Evolutionary conservation across 2,888 invertebrate species (phyloP), one percentile per base, ranked within the genome.

Genomic region (Rhorus exstirpatorius): DNA sequence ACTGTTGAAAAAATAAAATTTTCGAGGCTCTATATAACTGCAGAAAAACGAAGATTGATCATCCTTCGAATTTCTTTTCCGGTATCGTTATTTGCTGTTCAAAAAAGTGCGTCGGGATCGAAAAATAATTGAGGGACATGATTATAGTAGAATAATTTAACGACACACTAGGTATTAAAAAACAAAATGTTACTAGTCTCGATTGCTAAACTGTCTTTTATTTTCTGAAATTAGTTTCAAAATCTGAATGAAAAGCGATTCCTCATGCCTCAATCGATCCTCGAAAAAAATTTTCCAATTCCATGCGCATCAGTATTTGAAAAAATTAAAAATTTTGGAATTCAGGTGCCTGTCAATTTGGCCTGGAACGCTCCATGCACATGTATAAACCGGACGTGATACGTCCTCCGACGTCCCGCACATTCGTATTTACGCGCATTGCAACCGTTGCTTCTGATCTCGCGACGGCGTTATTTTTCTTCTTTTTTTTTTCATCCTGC

Each of bases 351-450:
- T 8, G 53, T 44, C 7, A 10, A 55, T 70, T 44, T 58, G 17
- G 31, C 31, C 46, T 71, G 58, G 21, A 71, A 46, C 14, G 24
- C 31, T 3, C 17, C 24, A 10, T 44, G 31, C 17, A 55, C 41
- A 65, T 41, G 46, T 41, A 65, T 10, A 65, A 19, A 60, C 74
- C 74, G 74, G 74, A 80, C 55, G 53, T 26, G 65, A 26, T 38
- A 60, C 72, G 81, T 77, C 60, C 78, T 78, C 58, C 53, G 61
- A 74, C 44, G 19, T 74, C 46, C 17, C 81, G 68, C 31, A 38
- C 71, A 46, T 76, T 63, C 70, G 75, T 81, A 65, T 75, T 60
- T 53, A 67, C 26, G 55, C 68, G 77, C 68, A 61, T 67, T 71
- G 61, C 68, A 61, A 53, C 49, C 67, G 58, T 77, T 60, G 60